Conservation (phyloP, 2,888 invertebrate species). For the Neoscelio sp. region DNA sequence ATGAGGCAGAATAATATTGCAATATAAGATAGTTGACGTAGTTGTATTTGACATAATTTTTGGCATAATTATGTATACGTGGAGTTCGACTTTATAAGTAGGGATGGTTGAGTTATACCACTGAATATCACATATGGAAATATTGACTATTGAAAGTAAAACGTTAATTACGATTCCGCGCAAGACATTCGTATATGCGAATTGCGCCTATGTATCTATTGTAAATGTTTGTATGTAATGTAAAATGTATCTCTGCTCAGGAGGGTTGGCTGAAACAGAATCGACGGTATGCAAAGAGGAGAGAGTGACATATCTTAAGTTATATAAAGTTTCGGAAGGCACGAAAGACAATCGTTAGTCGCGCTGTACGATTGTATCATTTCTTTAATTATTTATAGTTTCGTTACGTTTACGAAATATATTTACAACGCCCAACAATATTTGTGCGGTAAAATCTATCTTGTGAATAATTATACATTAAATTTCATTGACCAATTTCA, state of each 20-base stretch:
- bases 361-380: conserved; percentile 51
- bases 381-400: conserved; percentile 26
- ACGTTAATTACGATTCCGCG: conserved; percentile 50
- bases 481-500: too few relatives aligned
- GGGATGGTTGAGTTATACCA: too few relatives aligned
- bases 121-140: too few relatives aligned
- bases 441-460: conserved; percentile 38
- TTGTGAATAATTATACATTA: too few relatives aligned
- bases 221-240: conserved; percentile 82
- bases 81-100: too few relatives aligned
- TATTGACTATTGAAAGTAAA: conserved; percentile 34
- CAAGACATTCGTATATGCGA: conserved; percentile 40
- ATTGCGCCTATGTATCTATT: conserved; percentile 77
- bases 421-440: background rate
- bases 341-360: conserved; percentile 53
- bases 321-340: conserved; percentile 69
- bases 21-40: too few relatives aligned
- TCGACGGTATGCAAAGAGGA: conserved; percentile 51
- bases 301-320: conserved; percentile 81
- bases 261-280: conserved; percentile 69
- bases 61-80: too few relatives aligned
- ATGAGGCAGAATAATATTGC: too few relatives aligned
- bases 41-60: too few relatives aligned
- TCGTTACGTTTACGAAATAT: conserved; percentile 1
- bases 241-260: conserved; percentile 81